Evolutionary conservation across 2,888 invertebrate genomes (phyloP), one percentile per base, ranked within the genome.

Genomic region (Beris morrisii): DNA sequence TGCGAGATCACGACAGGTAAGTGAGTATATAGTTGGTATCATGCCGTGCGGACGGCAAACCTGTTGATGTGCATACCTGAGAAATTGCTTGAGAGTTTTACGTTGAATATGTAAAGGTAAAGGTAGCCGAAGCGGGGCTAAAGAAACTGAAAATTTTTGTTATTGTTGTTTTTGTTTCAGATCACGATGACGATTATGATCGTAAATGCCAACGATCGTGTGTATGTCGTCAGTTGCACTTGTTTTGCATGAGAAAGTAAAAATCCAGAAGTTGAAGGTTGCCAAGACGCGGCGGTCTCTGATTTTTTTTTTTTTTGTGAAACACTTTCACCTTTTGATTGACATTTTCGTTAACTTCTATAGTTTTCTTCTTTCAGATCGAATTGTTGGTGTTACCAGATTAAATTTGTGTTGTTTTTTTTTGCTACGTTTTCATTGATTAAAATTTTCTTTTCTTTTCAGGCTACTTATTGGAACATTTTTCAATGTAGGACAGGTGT

Each of bases 231-330:
- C 44, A 38, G 55, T 54, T 67, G 67, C 65, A 69, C 67, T 69
- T 69, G 67, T 69, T 66, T 69, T 67, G 58, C 66, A 67, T 66
- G 69, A 66, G 69, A 69, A 69, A 69, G 69, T 69, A 63, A 67
- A 61, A 67, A 58, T 54, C 31, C 50, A 69, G 64, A 69, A 67
- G 67, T 69, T 69, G 67, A 69, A 69, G 69, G 69, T 67, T 67
- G 66, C 65, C 67, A 45, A 65, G 65, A 53, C 50, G 43, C 22
- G n/a, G 53, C 64, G 22, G 22, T 22, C 22, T 22, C 22, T 22
- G 22, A 22, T 22, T 22, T 22, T 22, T 22, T 22, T n/a, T 13
- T 65, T 65, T 65, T 46, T 59, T 65, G 53, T 69, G 65, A 54
- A 58, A 52, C 67, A 69, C 69, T 69, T 69, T 69, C 69, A 69